These are phyloP conservation scores for Platysternon megacephalum DNA, from an alignment of 2,113 vertebrate genomes.

Conservation along the genomic window DNA sequence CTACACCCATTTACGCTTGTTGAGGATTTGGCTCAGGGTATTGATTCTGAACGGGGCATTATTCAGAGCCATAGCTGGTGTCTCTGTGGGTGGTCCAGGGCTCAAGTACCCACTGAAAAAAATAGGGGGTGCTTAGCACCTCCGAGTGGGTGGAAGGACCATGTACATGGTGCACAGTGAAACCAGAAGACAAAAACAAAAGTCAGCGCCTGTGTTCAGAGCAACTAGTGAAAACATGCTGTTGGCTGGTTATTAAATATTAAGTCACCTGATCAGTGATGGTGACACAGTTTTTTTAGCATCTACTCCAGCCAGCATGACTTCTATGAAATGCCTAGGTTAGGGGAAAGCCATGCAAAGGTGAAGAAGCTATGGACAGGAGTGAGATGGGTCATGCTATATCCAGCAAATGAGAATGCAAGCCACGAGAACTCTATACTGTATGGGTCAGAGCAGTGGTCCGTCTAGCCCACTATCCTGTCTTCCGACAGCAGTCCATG, in stretches of 20 bases:
- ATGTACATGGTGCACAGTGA: too few species aligned
- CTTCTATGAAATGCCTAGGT: not conserved
- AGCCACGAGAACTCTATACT: not conserved
- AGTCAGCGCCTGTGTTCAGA: too few species aligned
- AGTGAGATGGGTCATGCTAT: not conserved
- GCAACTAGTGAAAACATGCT: not conserved
- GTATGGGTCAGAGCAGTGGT: too few species aligned
- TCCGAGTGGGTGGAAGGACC: too few species aligned
- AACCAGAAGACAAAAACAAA: too few species aligned
- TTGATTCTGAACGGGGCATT: slow-evolving; percentile 5
- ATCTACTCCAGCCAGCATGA: not conserved
- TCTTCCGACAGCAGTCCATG: too few species aligned
- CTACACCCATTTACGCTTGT: not conserved
- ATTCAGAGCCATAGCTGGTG: not conserved
- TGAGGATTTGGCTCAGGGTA: not conserved
- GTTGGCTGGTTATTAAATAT: not conserved
- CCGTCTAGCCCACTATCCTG: too few species aligned
- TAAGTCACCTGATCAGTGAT: not conserved
- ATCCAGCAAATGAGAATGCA: not conserved
- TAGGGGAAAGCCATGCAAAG: not conserved
- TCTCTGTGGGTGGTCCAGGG: too few species aligned
- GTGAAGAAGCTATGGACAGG: not conserved
- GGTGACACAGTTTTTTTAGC: not conserved
- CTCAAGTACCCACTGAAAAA: too few species aligned
- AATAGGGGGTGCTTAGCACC: too few species aligned